A percentile compares a stretch with the other conserved stretches of the same genome.
Conservation (phyloP, 2,113 vertebrate species). For the Misgurnus mizolepis region DNA sequence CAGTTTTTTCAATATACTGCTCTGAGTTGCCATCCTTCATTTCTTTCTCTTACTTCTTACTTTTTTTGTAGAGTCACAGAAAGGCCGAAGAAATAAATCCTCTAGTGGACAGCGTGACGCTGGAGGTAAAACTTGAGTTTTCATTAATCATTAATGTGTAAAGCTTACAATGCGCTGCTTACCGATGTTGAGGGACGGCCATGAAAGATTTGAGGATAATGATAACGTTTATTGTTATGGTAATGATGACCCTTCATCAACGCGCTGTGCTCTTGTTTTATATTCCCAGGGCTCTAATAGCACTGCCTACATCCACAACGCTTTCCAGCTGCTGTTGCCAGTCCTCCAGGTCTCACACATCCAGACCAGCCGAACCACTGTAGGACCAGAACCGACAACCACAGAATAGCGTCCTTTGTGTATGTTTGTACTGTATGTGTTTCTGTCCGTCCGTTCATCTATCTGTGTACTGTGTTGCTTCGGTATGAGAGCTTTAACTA, state of each 20-base stretch:
- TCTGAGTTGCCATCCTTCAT: neutral
- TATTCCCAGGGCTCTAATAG: conserved; percentile 87
- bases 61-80: conserved; percentile 77
- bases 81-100: conserved; percentile 94
- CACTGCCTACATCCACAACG: conserved; percentile 87
- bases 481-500: conserved; percentile 13
- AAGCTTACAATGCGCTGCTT: neutral
- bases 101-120: conserved; percentile 79
- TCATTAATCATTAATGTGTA: neutral
- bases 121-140: conserved; percentile 83
- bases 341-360: conserved; percentile 90
- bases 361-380: conserved; percentile 69
- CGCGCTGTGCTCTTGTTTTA: conserved; percentile 3
- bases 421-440: neutral
- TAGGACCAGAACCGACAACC: conserved; percentile 58
- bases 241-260: conserved; percentile 11
- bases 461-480: conserved; percentile 13
- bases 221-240: neutral
- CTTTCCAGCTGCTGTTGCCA: conserved; percentile 91
- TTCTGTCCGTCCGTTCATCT: neutral
- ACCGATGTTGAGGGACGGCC: neutral
- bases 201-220: neutral
- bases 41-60: neutral
- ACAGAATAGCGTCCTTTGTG: conserved; percentile 45
- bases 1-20: no score